Base-by-base conservation (phyloP, 2,113 vertebrate genomes). In the Struthio camelus region DNA sequence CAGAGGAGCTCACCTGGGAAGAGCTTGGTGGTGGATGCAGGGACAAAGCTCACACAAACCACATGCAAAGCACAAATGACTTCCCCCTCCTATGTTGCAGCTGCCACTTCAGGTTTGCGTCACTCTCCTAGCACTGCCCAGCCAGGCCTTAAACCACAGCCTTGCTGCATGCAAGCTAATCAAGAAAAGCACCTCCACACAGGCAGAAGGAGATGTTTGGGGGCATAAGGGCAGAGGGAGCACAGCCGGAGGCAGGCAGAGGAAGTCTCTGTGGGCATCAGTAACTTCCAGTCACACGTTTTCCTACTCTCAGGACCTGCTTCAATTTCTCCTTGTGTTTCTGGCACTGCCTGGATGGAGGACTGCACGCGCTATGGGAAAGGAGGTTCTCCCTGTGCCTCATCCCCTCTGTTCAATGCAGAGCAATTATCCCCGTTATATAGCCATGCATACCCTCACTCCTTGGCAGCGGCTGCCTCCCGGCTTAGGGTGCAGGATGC, bases 1-100 rank as follows among this genome's bases (percentile, higher is more conserved):
- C 62, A 80, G 30, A 67, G 44, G 36, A 80, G n/a, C 58, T 93
- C 66, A 89, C 53, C 75, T 93, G 62, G 70, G 40, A 36, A 85
- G 34, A 62, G 27, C 62, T 58, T 42, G 66, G n/a, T 64, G 28
- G 23, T 54, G 44, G 46, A 61, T 59, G 54, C 0, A 1, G 56
- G 58, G 58, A 67, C 18, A 2, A 2, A 32, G 25, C 20, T 81
- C 13, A 8, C 46, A 48, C 50, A 71, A 93, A 53, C 83, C 80
- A 18, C 53, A 53, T 46, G 38, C 84, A 82, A 83, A 85, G 58
- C 0, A 0, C 48, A 20, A 7, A 24, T 56, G 53, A 77, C 40
- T 80, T 96, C 81, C 62, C 18, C 81, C 23, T 93, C n/a, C 25
- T 2, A 19, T 1, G 5, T 58, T 90, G 90, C 90, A 94, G 71